phyloP scores from a whole-genome alignment of 2,797 vertebrate species.

The Pantherophis alleghaniensis region DNA sequence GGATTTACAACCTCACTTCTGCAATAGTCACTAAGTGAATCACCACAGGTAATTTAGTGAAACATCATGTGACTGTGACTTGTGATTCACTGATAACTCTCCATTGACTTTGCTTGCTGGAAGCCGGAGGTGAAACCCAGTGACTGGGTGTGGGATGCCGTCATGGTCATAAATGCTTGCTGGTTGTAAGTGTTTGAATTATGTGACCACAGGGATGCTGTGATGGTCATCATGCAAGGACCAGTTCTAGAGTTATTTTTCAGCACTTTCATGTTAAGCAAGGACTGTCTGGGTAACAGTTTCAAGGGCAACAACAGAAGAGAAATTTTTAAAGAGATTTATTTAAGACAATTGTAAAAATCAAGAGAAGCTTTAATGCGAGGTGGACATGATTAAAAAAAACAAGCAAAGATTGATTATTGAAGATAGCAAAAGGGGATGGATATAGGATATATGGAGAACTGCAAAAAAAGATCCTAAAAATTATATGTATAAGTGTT shows the following conservation, averaged over 20 bases:
- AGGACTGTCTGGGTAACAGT: neutral
- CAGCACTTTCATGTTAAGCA: neutral
- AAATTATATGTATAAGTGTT: neutral
- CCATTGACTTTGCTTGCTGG: neutral
- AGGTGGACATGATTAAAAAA: neutral
- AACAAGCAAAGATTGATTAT: neutral
- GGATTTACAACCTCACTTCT: neutral
- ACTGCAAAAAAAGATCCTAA: neutral
- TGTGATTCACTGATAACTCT: neutral
- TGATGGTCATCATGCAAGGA: neutral
- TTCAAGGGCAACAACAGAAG: neutral
- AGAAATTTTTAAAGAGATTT: neutral
- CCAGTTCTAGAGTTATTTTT: neutral
- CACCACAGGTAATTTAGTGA: neutral
- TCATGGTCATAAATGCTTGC: neutral
- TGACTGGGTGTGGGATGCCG: neutral
- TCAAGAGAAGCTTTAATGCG: neutral
- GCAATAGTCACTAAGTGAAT: no score
- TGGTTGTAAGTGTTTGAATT: neutral
- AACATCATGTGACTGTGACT: neutral
- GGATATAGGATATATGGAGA: neutral
- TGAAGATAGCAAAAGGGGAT: neutral
- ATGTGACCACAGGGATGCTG: neutral
- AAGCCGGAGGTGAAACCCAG: neutral
- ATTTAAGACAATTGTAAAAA: neutral